Evolutionary conservation across 1,140 invertebrate genomes (phyloP).

Genomic region (Drosophila murphyi): DNA sequence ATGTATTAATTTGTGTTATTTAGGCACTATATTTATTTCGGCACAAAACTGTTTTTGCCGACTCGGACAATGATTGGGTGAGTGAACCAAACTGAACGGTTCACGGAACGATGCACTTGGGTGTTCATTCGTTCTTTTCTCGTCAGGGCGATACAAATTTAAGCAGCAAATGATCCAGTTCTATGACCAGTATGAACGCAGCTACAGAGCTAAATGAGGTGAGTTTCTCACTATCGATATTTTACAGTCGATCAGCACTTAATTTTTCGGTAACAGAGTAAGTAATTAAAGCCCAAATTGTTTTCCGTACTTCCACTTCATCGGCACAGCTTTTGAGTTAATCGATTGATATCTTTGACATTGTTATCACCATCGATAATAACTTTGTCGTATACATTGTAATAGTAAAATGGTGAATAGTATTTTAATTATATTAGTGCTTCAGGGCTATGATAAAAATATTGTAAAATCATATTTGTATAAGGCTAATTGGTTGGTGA

Average conservation of each 20-base stretch:
- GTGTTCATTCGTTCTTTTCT: constrained; percentile 7
- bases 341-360: too few relatives aligned
- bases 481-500: background rate
- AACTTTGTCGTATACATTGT: too few relatives aligned
- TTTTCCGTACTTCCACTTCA: too few relatives aligned
- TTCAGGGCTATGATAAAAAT: constrained; percentile 3
- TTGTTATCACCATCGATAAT: too few relatives aligned
- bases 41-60: constrained; percentile 48
- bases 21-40: constrained; percentile 56
- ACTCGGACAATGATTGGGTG: constrained; percentile 27
- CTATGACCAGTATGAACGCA: constrained; percentile 2
- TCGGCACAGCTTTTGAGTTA: too few relatives aligned
- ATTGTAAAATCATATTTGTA: too few relatives aligned
- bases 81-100: constrained; percentile 19
- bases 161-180: constrained; percentile 12
- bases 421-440: background rate
- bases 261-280: background rate
- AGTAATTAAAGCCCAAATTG: background rate
- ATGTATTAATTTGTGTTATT: constrained; percentile 31
- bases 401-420: background rate
- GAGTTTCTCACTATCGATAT: constrained; percentile 7
- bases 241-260: background rate
- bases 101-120: constrained; percentile 3
- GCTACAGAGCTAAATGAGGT: background rate
- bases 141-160: constrained; percentile 6